Conservation (phyloP, 1,140 invertebrate genomes). For the Nasonia longicornis region DNA sequence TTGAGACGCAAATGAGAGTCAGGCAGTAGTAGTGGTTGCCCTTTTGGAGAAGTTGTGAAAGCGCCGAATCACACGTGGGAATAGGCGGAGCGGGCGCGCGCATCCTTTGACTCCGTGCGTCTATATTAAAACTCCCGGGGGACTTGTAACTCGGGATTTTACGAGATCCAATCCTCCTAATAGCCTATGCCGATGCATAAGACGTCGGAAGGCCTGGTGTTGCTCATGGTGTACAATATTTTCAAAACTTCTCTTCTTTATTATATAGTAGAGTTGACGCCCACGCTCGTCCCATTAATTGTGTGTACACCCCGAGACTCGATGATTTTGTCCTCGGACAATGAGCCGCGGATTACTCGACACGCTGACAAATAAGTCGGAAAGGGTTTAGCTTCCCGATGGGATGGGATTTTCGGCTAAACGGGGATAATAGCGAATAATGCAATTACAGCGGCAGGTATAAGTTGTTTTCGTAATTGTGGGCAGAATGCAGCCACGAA, state of each 20-base stretch:
- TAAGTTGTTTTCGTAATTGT: too few relatives aligned
- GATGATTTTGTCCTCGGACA: not conserved
- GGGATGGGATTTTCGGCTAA: not conserved
- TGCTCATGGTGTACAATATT: not conserved
- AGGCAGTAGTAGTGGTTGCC: conserved; percentile 29
- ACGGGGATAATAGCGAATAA: too few relatives aligned
- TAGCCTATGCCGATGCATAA: conserved; percentile 7
- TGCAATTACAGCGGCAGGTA: not conserved
- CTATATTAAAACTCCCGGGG: conserved; percentile 5
- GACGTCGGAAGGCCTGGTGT: not conserved
- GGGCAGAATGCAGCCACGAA: too few relatives aligned
- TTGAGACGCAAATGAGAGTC: conserved; percentile 46
- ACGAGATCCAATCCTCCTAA: conserved; percentile 40
- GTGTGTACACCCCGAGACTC: not conserved
- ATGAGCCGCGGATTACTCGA: conserved; percentile 10
- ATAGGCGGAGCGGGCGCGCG: not conserved
- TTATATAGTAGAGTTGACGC: conserved; percentile 8
- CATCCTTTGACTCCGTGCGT: conserved; percentile 15
- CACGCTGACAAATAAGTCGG: conserved; percentile 37
- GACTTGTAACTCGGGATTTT: conserved; percentile 43
- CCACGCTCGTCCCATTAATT: not conserved
- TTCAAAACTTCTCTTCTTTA: conserved; percentile 35
- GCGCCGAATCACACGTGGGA: conserved; percentile 30
- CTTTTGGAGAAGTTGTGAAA: conserved; percentile 51
- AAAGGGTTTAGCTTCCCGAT: not conserved